Evolutionary conservation across 2,888 invertebrate genomes (phyloP).

Genomic region (Nysson spinosus): DNA sequence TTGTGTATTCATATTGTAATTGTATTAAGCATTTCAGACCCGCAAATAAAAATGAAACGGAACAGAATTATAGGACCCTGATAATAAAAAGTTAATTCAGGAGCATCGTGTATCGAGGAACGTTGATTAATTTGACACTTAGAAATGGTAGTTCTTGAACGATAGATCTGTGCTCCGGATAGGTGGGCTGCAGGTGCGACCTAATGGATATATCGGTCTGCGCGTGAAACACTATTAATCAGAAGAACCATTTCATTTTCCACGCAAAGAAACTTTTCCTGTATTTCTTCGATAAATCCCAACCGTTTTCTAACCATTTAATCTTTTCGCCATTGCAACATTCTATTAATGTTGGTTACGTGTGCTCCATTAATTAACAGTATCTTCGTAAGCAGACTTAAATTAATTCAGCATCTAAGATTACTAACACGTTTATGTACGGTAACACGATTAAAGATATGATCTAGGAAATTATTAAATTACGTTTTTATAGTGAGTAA

Average conservation of each 20-base stretch:
- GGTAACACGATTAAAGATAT: too few species aligned
- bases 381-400: too few species aligned
- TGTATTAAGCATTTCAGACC: too few species aligned
- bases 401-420: too few species aligned
- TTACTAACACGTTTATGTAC: too few species aligned
- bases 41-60: too few species aligned
- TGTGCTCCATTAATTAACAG: too few species aligned
- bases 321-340: neutral
- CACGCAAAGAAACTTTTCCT: neutral
- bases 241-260: slow-evolving; percentile 4
- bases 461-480: too few species aligned
- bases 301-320: slow-evolving; percentile 6
- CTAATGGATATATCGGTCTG: slow-evolving; percentile 55
- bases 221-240: slow-evolving; percentile 52
- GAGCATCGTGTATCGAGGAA: slow-evolving; percentile 28
- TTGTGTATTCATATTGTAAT: too few species aligned
- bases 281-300: slow-evolving; percentile 22
- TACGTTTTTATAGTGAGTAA: too few species aligned
- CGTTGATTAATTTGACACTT: slow-evolving; percentile 46
- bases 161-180: neutral
- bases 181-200: slow-evolving; percentile 34
- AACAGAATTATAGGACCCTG: too few species aligned
- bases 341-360: too few species aligned
- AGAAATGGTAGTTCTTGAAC: neutral
- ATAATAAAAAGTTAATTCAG: slow-evolving; percentile 8